These are phyloP conservation scores for Bombus difficillimus DNA, from an alignment of 1,140 invertebrate species.

Conservation along the genomic window DNA sequence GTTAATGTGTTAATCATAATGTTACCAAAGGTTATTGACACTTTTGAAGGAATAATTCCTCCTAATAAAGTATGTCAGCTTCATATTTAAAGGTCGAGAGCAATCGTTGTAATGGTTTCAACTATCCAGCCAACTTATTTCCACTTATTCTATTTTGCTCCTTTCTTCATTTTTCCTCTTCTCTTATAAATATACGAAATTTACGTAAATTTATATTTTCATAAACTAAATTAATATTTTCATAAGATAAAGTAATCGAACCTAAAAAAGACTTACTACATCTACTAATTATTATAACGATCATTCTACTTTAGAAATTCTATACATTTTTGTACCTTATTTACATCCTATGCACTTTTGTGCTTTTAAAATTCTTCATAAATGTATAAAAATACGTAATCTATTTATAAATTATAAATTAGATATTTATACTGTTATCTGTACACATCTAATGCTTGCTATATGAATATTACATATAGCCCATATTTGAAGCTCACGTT, in stretches of 20 bases:
- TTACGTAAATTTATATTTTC: not conserved
- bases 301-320: too few relatives aligned
- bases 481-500: too few relatives aligned
- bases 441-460: too few relatives aligned
- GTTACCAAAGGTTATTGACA: constrained; percentile 27
- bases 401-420: too few relatives aligned
- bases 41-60: constrained; percentile 27
- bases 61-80: constrained; percentile 37
- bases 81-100: constrained; percentile 33
- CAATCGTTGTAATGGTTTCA: constrained; percentile 26
- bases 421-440: too few relatives aligned
- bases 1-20: constrained; percentile 33
- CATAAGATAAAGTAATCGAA: not conserved
- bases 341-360: too few relatives aligned
- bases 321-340: too few relatives aligned
- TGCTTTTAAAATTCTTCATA: too few relatives aligned
- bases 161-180: not conserved
- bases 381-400: too few relatives aligned
- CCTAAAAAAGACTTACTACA: too few relatives aligned
- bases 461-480: too few relatives aligned
- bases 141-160: not conserved
- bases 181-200: not conserved
- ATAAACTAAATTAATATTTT: not conserved
- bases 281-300: too few relatives aligned
- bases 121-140: constrained; percentile 9